Evolutionary conservation across 2,888 invertebrate species (phyloP).

Genomic region (Pegoplata infirma): DNA sequence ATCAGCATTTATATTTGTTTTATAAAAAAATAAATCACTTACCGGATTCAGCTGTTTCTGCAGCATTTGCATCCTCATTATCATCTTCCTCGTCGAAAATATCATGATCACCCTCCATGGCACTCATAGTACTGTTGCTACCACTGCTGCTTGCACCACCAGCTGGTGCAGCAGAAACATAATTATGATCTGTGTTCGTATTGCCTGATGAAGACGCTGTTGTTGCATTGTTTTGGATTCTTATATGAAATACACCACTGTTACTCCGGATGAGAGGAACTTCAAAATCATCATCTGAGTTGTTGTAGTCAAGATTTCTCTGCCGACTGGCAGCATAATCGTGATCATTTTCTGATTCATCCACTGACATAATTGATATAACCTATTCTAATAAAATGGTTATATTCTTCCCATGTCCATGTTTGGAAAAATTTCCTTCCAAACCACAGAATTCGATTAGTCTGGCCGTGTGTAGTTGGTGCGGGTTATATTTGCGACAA

Average conservation of each 20-base stretch:
- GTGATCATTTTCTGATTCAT: conserved; percentile 48
- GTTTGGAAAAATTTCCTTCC: too few relatives aligned
- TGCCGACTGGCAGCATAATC: conserved; percentile 41
- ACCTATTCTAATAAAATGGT: neutral
- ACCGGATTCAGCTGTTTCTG: neutral
- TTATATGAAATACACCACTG: neutral
- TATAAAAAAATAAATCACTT: too few relatives aligned
- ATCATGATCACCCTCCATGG: conserved; percentile 28
- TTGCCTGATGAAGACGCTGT: conserved; percentile 7
- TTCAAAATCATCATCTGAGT: conserved; percentile 1
- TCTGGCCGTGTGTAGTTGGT: too few relatives aligned
- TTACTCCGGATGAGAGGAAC: conserved; percentile 8
- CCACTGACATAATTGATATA: conserved; percentile 32
- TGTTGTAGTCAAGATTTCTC: neutral
- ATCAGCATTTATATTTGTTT: too few relatives aligned
- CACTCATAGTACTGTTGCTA: neutral
- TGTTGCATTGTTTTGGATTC: neutral
- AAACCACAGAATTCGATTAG: too few relatives aligned
- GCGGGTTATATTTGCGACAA: too few relatives aligned
- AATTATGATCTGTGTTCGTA: conserved; percentile 39
- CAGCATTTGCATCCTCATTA: conserved; percentile 34
- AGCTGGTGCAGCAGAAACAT: conserved; percentile 10
- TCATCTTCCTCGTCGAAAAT: conserved; percentile 50
- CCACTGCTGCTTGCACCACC: neutral
- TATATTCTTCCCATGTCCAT: too few relatives aligned